A percentile compares a stretch with the other conserved stretches of the same genome.
Evolutionary conservation across 2,888 invertebrate genomes (phyloP).

Genomic region (Lasius fuliginosus): DNA sequence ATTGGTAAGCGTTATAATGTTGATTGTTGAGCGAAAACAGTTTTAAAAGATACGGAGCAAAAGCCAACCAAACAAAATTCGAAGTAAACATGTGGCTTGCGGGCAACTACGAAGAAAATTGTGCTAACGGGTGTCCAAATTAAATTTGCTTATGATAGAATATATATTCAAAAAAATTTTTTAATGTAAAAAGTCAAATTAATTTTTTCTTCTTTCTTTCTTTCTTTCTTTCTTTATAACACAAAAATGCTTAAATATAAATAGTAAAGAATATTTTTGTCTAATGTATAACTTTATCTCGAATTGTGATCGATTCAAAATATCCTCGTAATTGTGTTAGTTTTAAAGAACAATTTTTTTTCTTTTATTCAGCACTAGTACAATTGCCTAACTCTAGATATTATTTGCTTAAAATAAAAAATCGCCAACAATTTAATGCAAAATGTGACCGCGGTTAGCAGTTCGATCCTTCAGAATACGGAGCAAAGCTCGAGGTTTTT

Average conservation of each 20-base stretch:
- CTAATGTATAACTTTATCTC: neutral
- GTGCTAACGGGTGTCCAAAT: neutral
- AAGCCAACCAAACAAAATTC: neutral
- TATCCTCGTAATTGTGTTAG: neutral
- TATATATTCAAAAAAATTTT: neutral
- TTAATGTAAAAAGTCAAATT: neutral
- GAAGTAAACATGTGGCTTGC: neutral
- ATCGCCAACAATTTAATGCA: neutral
- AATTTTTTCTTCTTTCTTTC: too few relatives aligned
- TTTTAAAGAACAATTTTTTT: neutral
- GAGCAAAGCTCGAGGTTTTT: conserved; percentile 4
- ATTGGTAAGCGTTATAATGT: neutral
- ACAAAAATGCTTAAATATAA: neutral
- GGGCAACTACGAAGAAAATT: neutral
- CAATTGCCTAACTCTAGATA: neutral
- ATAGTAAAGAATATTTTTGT: neutral
- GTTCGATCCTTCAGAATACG: neutral
- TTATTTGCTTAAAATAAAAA: conserved; percentile 3
- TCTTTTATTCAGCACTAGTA: neutral
- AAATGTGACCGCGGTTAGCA: neutral
- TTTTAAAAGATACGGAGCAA: neutral
- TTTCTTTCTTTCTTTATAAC: too few relatives aligned
- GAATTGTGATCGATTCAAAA: neutral
- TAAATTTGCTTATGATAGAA: neutral
- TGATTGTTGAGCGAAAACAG: neutral